Conservation (phyloP, 2,113 vertebrate genomes). For the Rhineura floridana region DNA sequence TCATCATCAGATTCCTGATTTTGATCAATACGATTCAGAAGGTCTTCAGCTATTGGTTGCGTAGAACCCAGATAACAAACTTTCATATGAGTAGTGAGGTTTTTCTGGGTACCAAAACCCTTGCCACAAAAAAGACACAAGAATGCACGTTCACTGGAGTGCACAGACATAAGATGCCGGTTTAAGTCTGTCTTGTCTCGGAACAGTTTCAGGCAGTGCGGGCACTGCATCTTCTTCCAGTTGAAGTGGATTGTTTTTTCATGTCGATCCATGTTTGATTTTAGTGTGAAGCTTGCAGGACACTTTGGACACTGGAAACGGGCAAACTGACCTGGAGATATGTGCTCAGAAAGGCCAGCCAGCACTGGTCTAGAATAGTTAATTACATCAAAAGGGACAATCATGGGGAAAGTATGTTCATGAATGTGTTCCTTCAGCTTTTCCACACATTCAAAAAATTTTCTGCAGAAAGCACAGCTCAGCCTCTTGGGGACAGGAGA, state of each 20-base stretch:
- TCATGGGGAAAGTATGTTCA: slow-evolving; percentile 71
- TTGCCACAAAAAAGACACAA: slow-evolving; percentile 76
- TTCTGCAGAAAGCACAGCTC: slow-evolving; percentile 82
- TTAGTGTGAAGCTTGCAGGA: slow-evolving; percentile 82
- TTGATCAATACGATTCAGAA: slow-evolving; percentile 35
- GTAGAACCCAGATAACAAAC: slow-evolving; percentile 74
- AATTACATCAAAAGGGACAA: slow-evolving; percentile 71
- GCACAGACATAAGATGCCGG: slow-evolving; percentile 75
- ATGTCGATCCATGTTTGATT: slow-evolving; percentile 82
- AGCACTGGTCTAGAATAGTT: slow-evolving; percentile 34
- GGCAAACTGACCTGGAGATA: slow-evolving; percentile 30
- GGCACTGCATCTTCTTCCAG: slow-evolving; percentile 82
- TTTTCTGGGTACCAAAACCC: slow-evolving; percentile 81
- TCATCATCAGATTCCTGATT: slow-evolving; percentile 31
- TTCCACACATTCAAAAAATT: slow-evolving; percentile 77
- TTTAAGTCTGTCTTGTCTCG: slow-evolving; percentile 81
- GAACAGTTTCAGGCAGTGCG: slow-evolving; percentile 76
- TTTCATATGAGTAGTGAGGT: slow-evolving; percentile 78
- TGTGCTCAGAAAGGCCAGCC: neutral
- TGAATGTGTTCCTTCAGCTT: slow-evolving; percentile 80
- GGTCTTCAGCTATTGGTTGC: slow-evolving; percentile 30
- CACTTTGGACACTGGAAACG: slow-evolving; percentile 84
- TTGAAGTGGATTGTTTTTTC: slow-evolving; percentile 84
- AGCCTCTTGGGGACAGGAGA: slow-evolving; percentile 65
- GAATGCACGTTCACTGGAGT: slow-evolving; percentile 72